Percentiles rank a stretch among this genome's conserved stretches.
Conservation (phyloP, 2,888 invertebrate genomes). For the Neelides folsomi region DNA sequence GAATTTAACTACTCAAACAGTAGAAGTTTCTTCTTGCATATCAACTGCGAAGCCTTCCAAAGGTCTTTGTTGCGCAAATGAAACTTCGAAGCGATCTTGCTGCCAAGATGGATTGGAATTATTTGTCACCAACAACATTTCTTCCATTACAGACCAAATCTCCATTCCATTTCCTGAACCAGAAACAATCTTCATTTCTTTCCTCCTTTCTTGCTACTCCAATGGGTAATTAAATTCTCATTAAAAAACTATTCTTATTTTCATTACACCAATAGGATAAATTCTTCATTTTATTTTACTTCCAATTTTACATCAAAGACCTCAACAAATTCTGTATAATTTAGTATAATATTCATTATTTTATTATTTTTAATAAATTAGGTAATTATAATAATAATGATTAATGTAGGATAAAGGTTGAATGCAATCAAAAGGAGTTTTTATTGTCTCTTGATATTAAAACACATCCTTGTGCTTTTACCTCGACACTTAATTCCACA, state of each 20-base stretch:
- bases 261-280: no score
- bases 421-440: constrained; percentile 38
- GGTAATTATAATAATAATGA: no score
- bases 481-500: constrained; percentile 34
- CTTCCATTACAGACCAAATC: constrained; percentile 33
- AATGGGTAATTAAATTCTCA: constrained; percentile 35
- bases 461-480: constrained; percentile 40
- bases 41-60: constrained; percentile 31
- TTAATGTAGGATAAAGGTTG: constrained; percentile 36
- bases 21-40: constrained; percentile 37
- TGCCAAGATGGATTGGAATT: constrained; percentile 29
- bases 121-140: constrained; percentile 19
- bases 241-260: no score
- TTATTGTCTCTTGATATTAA: constrained; percentile 40
- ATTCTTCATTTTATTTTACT: no score
- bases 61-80: constrained; percentile 18
- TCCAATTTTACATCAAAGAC: no score
- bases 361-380: no score
- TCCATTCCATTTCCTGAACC: constrained; percentile 42
- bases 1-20: constrained; percentile 34
- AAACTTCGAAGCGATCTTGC: constrained; percentile 21
- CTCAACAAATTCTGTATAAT: no score
- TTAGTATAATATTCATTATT: no score
- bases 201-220: constrained; percentile 38
- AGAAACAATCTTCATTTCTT: constrained; percentile 40